Evolutionary conservation across 1,140 invertebrate species (phyloP), one percentile per base, ranked within the genome.

Genomic region (Drosophila kikkawai): DNA sequence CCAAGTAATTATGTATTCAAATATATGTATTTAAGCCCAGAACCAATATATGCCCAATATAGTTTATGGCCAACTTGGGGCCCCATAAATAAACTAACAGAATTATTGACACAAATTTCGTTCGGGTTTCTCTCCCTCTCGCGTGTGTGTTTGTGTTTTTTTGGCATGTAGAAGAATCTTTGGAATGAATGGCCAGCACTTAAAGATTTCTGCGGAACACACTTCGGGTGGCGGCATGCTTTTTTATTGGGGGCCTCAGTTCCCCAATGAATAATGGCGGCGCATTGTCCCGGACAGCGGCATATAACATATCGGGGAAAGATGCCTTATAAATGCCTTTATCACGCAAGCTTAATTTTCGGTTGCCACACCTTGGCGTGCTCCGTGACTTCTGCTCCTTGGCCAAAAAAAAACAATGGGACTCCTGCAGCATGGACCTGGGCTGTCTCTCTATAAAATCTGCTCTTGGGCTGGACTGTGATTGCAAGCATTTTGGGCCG

Each of bases 71-170:
- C 51, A 61, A 60, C 37, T 50, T 61, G 42, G 57, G 37, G 39
- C 50, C 50, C 75, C 77, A 88, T 88, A 88, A 88, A 90, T 88
- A 84, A 84, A 51, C 78, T 66, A 78, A 71, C 61, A 83, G 58
- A 75, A 80, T 76, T 87, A 86, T 86, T 86, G 83, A 81, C 83
- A 80, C 45, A 80, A 80, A 61, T 75, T 65, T 66, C 47, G 48
- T 51, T 22, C 50, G 34, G 50, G 44, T 63, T 53, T 67, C 32
- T 80, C 41, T 69, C 17, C 34, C 7, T 60, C 34, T 65, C 42
- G 53, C 26, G 32, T 59, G 41, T 42, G 37, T 39, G 19, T 41
- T 51, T 45, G 5, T 60, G 19, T 22, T 53, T 63, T 85, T 79
- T 58, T 51, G 77, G 29, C 78, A 69, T 77, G 74, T 68, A 65